Evolutionary conservation across 2,888 invertebrate species (phyloP), one percentile per base, ranked within the genome.

Genomic region (Lasioglossum oenotherae): DNA sequence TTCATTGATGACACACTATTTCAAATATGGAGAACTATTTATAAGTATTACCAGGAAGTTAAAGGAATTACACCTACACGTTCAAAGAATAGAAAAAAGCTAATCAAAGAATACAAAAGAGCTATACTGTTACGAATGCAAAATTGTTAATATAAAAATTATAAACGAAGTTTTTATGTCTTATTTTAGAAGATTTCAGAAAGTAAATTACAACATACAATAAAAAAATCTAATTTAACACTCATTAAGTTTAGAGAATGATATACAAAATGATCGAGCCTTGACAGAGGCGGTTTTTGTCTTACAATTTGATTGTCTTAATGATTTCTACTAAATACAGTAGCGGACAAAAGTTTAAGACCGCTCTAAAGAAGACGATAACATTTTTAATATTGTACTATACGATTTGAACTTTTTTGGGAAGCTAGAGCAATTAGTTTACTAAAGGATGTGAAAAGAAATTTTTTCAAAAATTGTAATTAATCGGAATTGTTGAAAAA

Each of bases 1-100:
- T 85, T 89, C 85, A 87, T 23, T 83, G 80, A 88, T 93, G 92
- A 93, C 92, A 89, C 92, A 91, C 87, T 87, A 74, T 71, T 46
- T 86, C 81, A 86, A 87, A 87, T 89, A 89, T 88, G 90, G 90
- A 88, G 85, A 89, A 83, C 74, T 82, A 73, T 67, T 84, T 82
- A 69, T 83, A 79, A 60, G n/a, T 74, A 57, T 73, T 89, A 90
- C 85, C 46, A 85, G 77, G 81, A 91, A 88, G 69, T 80, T 49
- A 23, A 67, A 71, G 78, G 60, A 41, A 49, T 82, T 64, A 74
- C 60, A 35, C 78, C 23, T 53, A n/a, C 31, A 44, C 4, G n/a
- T 41, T n/a, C 57, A 16, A 60, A 38, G 19, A 31, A 16, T 5
- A 0, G 27, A 81, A 60, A 82, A 57, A 12, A 41, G 41, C 41